Conservation (phyloP, 2,113 vertebrate species). For the Polypterus senegalus region DNA sequence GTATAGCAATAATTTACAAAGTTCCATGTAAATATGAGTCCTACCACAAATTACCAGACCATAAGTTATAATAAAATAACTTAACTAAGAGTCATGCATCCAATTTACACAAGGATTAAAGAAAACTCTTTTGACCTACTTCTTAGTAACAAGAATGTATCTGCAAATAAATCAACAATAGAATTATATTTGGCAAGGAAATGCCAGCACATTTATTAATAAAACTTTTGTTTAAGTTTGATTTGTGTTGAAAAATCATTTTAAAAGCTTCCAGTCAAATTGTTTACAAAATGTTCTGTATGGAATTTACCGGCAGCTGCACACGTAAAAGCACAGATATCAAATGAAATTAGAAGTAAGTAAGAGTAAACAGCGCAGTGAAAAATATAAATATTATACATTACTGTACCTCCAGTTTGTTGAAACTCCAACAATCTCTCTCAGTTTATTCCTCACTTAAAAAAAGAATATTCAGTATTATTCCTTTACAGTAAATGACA, state of each 20-base stretch:
- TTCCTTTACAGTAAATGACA: not conserved
- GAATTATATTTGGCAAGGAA: not conserved
- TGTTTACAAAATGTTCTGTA: not conserved
- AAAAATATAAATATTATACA: not conserved
- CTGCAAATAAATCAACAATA: not conserved
- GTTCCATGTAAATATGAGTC: too few species aligned
- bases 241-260: not conserved
- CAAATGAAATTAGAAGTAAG: not conserved
- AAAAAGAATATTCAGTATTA: constrained; percentile 25
- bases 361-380: not conserved
- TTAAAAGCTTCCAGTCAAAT: not conserved
- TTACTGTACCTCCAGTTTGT: constrained; percentile 80
- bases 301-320: not conserved
- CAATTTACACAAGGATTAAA: too few species aligned
- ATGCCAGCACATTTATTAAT: not conserved
- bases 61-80: too few species aligned
- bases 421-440: constrained; percentile 81
- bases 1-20: too few species aligned
- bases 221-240: not conserved
- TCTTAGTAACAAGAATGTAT: not conserved
- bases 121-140: too few species aligned
- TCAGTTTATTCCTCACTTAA: constrained; percentile 75
- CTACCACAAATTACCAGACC: too few species aligned
- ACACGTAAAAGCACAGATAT: not conserved
- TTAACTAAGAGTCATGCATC: too few species aligned